Percentiles rank a stretch among this genome's conserved stretches.
phyloP scores from a whole-genome alignment of 35 echinoderm and acorn worm genomes.

The Hemicentrotus pulcherrimus region DNA sequence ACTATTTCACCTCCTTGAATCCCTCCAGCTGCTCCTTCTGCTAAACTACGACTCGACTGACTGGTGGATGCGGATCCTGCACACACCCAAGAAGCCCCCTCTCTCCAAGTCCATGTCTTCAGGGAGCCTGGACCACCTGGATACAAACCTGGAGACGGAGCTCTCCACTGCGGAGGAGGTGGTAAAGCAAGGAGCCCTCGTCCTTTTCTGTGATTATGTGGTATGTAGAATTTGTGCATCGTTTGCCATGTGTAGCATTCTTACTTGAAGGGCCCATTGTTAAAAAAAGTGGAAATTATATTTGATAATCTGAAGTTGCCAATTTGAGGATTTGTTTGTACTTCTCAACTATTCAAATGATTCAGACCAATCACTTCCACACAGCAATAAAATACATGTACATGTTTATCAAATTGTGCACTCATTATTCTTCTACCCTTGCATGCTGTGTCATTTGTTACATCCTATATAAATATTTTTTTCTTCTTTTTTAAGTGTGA shows the following conservation, averaged over 20 bases:
- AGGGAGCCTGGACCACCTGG: slow-evolving; percentile 78
- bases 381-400: too few relatives aligned
- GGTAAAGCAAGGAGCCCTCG: slow-evolving; percentile 80
- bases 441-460: too few relatives aligned
- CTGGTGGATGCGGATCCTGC: slow-evolving; percentile 76
- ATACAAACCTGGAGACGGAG: slow-evolving; percentile 52
- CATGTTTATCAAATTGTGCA: too few relatives aligned
- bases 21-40: slow-evolving; percentile 74
- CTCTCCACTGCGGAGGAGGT: slow-evolving; percentile 73
- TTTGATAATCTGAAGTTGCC: too few relatives aligned
- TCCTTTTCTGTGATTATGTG: slow-evolving; percentile 97
- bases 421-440: too few relatives aligned
- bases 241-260: neutral
- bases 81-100: slow-evolving; percentile 72
- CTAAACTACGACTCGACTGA: slow-evolving; percentile 81
- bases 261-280: too few relatives aligned
- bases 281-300: too few relatives aligned
- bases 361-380: too few relatives aligned
- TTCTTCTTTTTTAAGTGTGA: slow-evolving; percentile 85
- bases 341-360: too few relatives aligned
- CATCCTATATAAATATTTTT: neutral
- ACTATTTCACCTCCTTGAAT: neutral
- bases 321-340: too few relatives aligned
- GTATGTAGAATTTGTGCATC: slow-evolving; percentile 54
- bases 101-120: slow-evolving; percentile 83